phyloP scores from a whole-genome alignment of 2,888 invertebrate species.

The Acanthoscelides obtectus region DNA sequence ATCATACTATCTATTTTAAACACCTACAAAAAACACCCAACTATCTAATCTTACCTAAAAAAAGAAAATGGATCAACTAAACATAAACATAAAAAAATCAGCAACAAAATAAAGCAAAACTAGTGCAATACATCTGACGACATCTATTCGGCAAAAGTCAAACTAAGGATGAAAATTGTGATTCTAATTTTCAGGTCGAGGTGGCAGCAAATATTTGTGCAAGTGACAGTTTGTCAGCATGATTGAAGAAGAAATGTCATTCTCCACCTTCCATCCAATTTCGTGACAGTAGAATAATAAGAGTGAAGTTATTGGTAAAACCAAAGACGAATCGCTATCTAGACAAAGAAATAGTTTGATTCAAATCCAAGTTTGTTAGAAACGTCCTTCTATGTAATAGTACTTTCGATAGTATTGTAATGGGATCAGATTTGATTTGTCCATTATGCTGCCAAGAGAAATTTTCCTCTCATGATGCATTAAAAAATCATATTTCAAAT shows the following conservation, averaged over 20 bases:
- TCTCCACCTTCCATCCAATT: background rate
- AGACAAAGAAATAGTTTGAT: slow-evolving; percentile 6
- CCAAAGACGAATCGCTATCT: background rate
- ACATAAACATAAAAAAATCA: background rate
- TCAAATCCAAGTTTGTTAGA: slow-evolving; percentile 5
- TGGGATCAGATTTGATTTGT: slow-evolving; percentile 55
- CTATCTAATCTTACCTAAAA: background rate
- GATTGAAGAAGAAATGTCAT: background rate
- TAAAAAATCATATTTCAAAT: slow-evolving; percentile 52
- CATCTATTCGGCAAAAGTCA: background rate
- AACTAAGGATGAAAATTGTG: background rate
- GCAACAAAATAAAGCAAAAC: background rate
- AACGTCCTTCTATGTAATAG: background rate
- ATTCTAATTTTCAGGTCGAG: no score
- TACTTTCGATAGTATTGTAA: slow-evolving; percentile 25
- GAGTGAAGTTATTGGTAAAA: slow-evolving; percentile 37
- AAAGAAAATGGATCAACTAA: background rate
- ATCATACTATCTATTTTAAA: no score
- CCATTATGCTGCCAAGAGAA: slow-evolving; percentile 63
- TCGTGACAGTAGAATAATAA: background rate
- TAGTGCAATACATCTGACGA: background rate
- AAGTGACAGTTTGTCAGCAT: no score
- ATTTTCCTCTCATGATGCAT: slow-evolving; percentile 53
- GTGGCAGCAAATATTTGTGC: background rate
- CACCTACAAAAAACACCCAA: background rate